Base-by-base conservation (phyloP, 1,140 invertebrate genomes). In the Drosophila asahinai region DNA sequence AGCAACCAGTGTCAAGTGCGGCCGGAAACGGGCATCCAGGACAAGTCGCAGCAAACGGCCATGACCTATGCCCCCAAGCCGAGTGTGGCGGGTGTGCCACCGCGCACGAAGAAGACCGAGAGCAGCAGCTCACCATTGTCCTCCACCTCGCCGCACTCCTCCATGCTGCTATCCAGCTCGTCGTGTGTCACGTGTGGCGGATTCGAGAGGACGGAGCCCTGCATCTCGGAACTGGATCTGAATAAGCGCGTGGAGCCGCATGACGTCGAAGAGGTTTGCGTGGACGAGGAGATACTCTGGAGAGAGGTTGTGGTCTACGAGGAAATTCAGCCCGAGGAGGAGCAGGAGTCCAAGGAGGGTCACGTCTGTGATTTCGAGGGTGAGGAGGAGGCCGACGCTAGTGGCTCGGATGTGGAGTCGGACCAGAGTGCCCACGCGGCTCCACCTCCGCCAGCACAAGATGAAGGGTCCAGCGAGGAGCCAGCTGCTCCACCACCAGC, bases 261-360 rank as follows among this genome's bases (percentile, higher is more conserved):
- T 22, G 73, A 62, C 15, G 64, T 58, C 40, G 86, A 90, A 40
- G 57, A 65, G 5, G 63, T 90, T 4, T 90, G 86, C 30, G 42
- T 60, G 11, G 86, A 83, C 5, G 86, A 90, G 38, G 86, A 90
- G 77, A 81, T 91, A 6, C 59, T 90, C 19, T 90, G 86, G 86
- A 64, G 83, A 54, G 86, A 90, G 57, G 75, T 90, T 8, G 48
- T 91, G 12, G 82, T 90, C 11, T 90, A 83, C 30, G 86, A 91
- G 25, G 83, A 91, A 47, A 45, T 92, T 70, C 92, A 93, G 84
- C 93, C 93, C 72, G 92, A 80, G 73, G 84, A 86, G 68, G 90
- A 77, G 19, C 38, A 62, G n/a, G 65, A 71, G 27, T 47, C 47
- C 8, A 70, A 27, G 19, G 76, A 71, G 7, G 47, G 27, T 11